A percentile compares a stretch with the other conserved stretches of the same genome.
Evolutionary conservation across 2,113 vertebrate species (phyloP).

Genomic region (Myotis yumanensis): DNA sequence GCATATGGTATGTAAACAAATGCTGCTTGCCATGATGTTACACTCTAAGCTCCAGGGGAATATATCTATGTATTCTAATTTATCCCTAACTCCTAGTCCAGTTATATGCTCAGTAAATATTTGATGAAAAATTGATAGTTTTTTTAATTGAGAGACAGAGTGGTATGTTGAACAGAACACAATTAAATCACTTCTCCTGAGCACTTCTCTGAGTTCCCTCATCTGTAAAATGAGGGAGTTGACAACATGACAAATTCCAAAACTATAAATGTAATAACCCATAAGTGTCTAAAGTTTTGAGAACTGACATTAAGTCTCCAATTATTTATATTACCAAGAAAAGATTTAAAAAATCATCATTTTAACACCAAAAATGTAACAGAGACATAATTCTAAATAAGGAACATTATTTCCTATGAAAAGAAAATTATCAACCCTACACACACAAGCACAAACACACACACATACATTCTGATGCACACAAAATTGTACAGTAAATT

Average conservation of each 20-base stretch:
- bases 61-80: neutral
- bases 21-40: neutral
- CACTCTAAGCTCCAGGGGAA: neutral
- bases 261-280: neutral
- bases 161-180: neutral
- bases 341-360: neutral
- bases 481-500: neutral
- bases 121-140: neutral
- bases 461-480: neutral
- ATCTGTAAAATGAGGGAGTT: neutral
- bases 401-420: neutral
- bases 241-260: neutral
- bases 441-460: neutral
- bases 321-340: conserved; percentile 32
- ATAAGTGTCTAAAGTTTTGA: neutral
- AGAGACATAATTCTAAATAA: conserved; percentile 24
- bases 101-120: neutral
- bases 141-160: neutral
- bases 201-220: neutral
- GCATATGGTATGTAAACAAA: neutral
- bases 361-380: neutral
- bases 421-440: neutral
- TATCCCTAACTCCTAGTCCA: neutral
- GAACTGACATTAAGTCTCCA: neutral
- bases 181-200: neutral